Evolutionary conservation across 2,888 invertebrate genomes (phyloP), one percentile per base, ranked within the genome.

Genomic region (Rhabditoides inermis): DNA sequence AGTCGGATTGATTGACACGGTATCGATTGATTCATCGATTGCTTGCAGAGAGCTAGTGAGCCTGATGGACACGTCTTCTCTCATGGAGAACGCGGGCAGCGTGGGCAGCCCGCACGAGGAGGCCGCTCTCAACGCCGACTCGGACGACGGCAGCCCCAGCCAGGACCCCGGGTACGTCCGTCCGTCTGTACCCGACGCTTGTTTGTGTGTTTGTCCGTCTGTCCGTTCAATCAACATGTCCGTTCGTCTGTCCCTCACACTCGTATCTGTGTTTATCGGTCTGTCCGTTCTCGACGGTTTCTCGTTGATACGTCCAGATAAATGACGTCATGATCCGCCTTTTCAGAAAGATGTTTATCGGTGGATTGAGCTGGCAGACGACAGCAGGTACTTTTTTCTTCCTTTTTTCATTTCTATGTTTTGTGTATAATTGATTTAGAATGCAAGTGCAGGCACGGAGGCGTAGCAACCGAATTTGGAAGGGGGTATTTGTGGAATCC

Each of bases 261-360:
- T 30, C 45, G 7, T 32, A 15, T 45, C 30, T 12, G n/a, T 28
- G n/a, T 5, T 6, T 28, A 6, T 26, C 3, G 26, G 18, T 30
- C 26, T 26, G 10, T 12, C 22, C 22, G 22, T 44, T 10, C 6
- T 18, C 18, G 15, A 20, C 3, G n/a, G 20, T 27, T 28, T 53
- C 42, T 12, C 46, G 15, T 32, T 32, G 7, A 10, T 32, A 32
- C 32, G n/a, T n/a, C n/a, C n/a, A n/a, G n/a, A n/a, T n/a, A n/a
- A n/a, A n/a, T n/a, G n/a, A n/a, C n/a, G n/a, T n/a, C 15, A 10
- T 32, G 15, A 12, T 12, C 32, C 32, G 32, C 15, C 10, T 15
- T 49, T 88, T 77, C 86, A 94, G 94, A 84, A 95, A 95, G 88
- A 95, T 95, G 92, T 95, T 95, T 85, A 90, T 95, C 83, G 95